Evolutionary conservation across 2,888 invertebrate species (phyloP), one percentile per base, ranked within the genome.

Genomic region (Tridacna gigas): DNA sequence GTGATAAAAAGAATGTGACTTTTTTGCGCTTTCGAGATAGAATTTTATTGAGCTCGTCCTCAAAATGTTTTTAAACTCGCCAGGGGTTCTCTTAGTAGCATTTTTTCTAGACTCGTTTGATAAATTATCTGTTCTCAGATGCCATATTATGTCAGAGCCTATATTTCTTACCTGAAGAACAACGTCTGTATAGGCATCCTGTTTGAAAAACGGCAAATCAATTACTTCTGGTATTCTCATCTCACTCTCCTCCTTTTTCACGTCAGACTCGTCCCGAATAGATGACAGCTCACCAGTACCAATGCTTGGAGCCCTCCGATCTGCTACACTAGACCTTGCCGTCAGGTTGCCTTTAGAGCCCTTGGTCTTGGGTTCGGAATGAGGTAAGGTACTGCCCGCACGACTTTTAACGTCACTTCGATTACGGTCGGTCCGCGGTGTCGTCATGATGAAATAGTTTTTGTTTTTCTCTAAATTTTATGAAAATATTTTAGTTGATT

Each of bases 201-300:
- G 87, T 75, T 83, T 87, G 60, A 83, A 87, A 74, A 87, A 87
- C 15, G 87, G 87, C 37, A 87, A 51, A 47, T 87, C 84, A 18
- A 66, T 61, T 13, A 61, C 65, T 37, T 86, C 83, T 47, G 82
- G 79, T 18, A 73, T 63, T 61, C 61, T 77, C 22, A 37, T 20
- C 22, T 45, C 61, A 51, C 74, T 20, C 22, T 74, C 67, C 13
- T 45, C 47, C 25, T 37, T 47, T 47, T 69, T 67, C 13, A 56
- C 69, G 18, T 74, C 65, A 9, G 48, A 20, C 20, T 25, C 63
- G 51, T 71, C 71, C 11, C 71, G 48, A 47, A 71, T 71, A 22
- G 71, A 71, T 22, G 63, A 22, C 45, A 61, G 11, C 20, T 80
- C 75, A 5, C 48, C 61, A 15, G 63, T 56, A 9, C 51, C 65